Conservation (phyloP, 1,140 invertebrate genomes). For the Nylanderia fulva region DNA sequence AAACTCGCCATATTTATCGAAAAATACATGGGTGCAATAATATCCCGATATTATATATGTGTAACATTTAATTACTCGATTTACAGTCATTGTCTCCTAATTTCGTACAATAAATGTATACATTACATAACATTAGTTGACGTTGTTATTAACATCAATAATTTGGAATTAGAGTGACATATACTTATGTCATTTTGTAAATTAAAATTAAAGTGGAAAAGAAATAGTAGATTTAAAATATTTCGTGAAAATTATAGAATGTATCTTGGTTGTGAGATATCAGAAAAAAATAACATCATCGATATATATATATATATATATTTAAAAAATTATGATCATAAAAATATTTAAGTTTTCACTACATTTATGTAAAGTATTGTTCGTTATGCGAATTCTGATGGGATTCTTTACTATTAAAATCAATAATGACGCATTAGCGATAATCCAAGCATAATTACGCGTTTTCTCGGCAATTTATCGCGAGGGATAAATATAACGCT, state of each 20-base stretch:
- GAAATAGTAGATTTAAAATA: too few species aligned
- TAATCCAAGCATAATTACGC: slow-evolving; percentile 12
- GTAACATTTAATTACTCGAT: too few species aligned
- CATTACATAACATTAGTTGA: too few species aligned
- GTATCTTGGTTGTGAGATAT: too few species aligned
- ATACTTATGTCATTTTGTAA: too few species aligned
- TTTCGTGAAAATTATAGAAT: too few species aligned
- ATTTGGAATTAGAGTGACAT: too few species aligned
- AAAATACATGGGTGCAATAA: background rate
- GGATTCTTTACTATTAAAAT: background rate
- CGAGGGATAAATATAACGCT: slow-evolving; percentile 32
- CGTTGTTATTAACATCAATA: too few species aligned
- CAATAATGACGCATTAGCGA: background rate
- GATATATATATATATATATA: too few species aligned
- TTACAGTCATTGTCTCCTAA: background rate
- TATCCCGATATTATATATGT: background rate
- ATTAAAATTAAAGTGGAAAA: too few species aligned
- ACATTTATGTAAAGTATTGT: background rate
- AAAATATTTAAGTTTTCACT: background rate
- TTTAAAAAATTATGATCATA: too few species aligned
- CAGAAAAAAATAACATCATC: too few species aligned
- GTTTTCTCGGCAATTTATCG: slow-evolving; percentile 30
- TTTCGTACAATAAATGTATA: background rate
- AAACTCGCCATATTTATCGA: background rate
- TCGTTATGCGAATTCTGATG: background rate